Conservation (phyloP, 2,797 vertebrate species). For the Pseudochirops corinnae region DNA sequence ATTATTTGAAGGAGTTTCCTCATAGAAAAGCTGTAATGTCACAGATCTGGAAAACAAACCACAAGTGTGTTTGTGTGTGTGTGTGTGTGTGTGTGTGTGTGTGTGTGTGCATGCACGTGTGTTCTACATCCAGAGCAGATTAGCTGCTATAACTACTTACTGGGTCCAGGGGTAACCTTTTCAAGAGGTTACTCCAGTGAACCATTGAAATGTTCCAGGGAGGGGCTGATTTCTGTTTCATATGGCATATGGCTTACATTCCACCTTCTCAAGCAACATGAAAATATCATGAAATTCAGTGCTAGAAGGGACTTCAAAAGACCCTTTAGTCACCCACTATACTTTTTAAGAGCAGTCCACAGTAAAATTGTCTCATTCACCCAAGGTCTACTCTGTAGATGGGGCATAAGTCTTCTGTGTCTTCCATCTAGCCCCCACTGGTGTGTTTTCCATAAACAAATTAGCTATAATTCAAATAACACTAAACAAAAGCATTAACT, state of each 20-base stretch:
- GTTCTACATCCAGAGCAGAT: background rate
- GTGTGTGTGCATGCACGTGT: too few species aligned
- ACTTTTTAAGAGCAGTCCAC: background rate
- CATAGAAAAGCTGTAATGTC: background rate
- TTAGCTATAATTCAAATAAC: background rate
- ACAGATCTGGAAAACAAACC: background rate
- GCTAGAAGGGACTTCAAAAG: background rate
- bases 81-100: background rate
- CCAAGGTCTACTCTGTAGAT: background rate
- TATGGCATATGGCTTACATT: background rate
- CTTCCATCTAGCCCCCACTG: background rate
- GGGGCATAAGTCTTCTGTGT: background rate
- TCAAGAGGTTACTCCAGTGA: background rate
- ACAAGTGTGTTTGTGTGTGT: background rate
- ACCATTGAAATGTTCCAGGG: background rate
- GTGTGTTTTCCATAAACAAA: background rate
- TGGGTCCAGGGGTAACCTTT: background rate
- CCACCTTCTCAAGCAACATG: conserved; percentile 11
- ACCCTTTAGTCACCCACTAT: background rate
- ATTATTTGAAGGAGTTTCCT: background rate
- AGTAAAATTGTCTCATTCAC: background rate
- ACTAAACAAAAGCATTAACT: background rate
- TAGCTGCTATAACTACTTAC: background rate
- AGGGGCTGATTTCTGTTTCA: background rate
- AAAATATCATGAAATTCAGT: background rate